Evolutionary conservation across 1,140 invertebrate genomes (phyloP), one percentile per base, ranked within the genome.

Genomic region (Musca vetustissima): DNA sequence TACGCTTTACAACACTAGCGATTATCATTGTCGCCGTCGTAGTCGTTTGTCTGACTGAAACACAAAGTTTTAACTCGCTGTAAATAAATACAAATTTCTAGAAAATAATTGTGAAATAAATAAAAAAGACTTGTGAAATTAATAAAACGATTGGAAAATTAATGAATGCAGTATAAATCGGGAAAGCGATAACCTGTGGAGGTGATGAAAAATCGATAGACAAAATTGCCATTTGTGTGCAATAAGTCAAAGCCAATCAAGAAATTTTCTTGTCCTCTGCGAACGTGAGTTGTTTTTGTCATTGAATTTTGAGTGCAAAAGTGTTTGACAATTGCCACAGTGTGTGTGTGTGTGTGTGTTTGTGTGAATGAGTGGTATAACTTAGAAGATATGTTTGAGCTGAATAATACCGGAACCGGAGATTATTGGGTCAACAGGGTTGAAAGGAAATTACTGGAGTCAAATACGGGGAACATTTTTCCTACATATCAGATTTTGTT

Each of bases 271-370:
- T 25, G 11, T n/a, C 4, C 17, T n/a, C 25, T 32, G 55, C 25
- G n/a, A n/a, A n/a, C 32, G 57, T 61, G 57, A 61, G 57, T 61
- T 17, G n/a, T 61, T 61, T 61, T 61, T 19, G 17, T 21, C 49
- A 22, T 52, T 43, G 36, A 43, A 43, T 43, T 43, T 43, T 43
- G 36, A 43, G 36, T 43, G n/a, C 7, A 13, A 43, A 43, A 43
- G 21, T 52, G 21, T 21, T 52, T 19, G 7, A 9, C 21, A 19
- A 19, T 52, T 6, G 17, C 49, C 17, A n/a, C n/a, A n/a, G n/a
- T n/a, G n/a, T n/a, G n/a, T n/a, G n/a, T n/a, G n/a, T n/a, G n/a
- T n/a, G n/a, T n/a, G n/a, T n/a, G n/a, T n/a, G n/a, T 19, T 61
- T 7, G 28, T 43, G n/a, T 8, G n/a, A 59, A 59, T 28, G 55